These are phyloP conservation scores for Augiades crinisus DNA, from an alignment of 2,888 invertebrate species.

Conservation along the genomic window DNA sequence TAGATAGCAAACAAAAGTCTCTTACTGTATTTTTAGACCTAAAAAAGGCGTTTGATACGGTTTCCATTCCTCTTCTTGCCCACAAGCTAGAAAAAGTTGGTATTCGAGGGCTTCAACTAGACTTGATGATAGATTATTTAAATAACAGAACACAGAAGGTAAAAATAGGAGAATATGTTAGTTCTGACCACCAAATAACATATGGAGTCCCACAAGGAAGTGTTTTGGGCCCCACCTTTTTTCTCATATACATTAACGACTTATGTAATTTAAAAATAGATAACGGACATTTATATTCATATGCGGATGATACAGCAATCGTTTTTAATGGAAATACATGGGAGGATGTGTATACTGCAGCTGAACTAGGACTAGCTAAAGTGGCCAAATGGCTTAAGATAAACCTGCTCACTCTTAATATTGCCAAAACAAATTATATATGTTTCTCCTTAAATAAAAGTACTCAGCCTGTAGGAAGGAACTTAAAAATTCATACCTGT, in stretches of 20 bases:
- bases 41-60: too few species aligned
- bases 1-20: too few species aligned
- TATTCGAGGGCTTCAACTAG: too few species aligned
- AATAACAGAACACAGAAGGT: too few species aligned
- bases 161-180: too few species aligned
- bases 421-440: neutral
- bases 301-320: too few species aligned
- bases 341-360: neutral
- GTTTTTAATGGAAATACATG: neutral
- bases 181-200: too few species aligned
- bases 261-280: neutral
- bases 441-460: neutral
- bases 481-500: conserved; percentile 14
- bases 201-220: too few species aligned
- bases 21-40: too few species aligned
- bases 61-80: too few species aligned
- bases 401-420: neutral
- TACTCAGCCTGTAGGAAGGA: neutral
- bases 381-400: neutral
- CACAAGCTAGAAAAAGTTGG: too few species aligned
- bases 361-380: neutral
- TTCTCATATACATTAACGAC: neutral
- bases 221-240: neutral
- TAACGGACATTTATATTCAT: neutral
- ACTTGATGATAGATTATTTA: too few species aligned